These are phyloP conservation scores for Sarcoramphus papa DNA, from an alignment of 2,797 vertebrate species.

Conservation along the genomic window DNA sequence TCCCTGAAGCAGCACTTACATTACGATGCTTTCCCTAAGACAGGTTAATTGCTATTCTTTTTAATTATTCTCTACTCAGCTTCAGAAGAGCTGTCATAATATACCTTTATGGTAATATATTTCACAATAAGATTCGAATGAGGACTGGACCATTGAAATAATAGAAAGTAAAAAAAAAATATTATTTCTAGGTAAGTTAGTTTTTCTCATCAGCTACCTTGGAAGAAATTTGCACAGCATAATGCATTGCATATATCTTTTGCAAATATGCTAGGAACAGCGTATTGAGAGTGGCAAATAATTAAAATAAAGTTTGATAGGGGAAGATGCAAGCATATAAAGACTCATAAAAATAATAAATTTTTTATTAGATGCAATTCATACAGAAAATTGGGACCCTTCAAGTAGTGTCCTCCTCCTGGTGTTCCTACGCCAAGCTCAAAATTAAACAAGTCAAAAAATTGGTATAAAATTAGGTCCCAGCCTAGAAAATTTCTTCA, in stretches of 20 bases:
- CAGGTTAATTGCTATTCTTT: slow-evolving; percentile 40
- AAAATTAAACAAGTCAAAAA: slow-evolving; percentile 5
- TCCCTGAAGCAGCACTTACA: neutral
- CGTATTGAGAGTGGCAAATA: neutral
- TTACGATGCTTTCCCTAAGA: neutral
- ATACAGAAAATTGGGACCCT: neutral
- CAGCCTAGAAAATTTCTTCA: neutral
- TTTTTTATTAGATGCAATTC: neutral
- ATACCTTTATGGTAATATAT: neutral
- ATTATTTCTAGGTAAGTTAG: neutral
- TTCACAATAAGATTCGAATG: neutral
- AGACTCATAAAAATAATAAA: neutral
- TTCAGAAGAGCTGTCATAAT: slow-evolving; percentile 24
- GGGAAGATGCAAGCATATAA: neutral
- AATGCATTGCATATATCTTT: neutral
- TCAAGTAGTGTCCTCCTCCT: neutral
- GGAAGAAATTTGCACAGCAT: neutral
- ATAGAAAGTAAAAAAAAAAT: neutral
- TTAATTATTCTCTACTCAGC: slow-evolving; percentile 45
- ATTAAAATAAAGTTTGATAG: neutral
- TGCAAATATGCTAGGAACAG: neutral
- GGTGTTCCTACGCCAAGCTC: neutral
- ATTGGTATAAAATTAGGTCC: neutral
- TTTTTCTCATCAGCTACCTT: neutral
- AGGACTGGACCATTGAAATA: neutral